phyloP scores from a whole-genome alignment of 2,797 vertebrate genomes.

The Ceyx erithaca region DNA sequence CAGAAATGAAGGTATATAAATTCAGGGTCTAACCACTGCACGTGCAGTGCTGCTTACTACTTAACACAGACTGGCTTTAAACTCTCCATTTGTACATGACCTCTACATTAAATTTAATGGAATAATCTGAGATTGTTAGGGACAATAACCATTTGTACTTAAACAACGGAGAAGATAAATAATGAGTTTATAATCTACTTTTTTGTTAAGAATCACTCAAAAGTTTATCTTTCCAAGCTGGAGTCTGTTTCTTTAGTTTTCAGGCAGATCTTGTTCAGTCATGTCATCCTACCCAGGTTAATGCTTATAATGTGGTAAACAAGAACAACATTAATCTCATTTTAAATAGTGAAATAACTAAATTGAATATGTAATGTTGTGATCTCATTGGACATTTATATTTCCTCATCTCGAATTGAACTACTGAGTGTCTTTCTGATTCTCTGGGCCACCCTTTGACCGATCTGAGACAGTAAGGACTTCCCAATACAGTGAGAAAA shows the following conservation, averaged over 20 bases:
- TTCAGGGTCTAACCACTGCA: not conserved
- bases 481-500: not conserved
- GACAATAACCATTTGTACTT: not conserved
- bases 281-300: not conserved
- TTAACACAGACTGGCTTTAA: not conserved
- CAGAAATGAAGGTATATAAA: not conserved
- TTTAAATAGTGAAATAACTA: not conserved
- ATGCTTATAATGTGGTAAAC: not conserved
- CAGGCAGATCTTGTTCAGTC: not conserved
- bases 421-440: not conserved
- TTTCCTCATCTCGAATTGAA: not conserved
- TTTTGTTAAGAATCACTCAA: not conserved
- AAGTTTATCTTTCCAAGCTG: not conserved
- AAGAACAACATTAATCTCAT: not conserved
- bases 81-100: not conserved
- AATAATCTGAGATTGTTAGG: not conserved
- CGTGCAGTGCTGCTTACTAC: accelerated
- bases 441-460: not conserved
- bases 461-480: accelerated
- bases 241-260: not conserved
- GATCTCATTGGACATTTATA: not conserved
- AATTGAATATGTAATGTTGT: not conserved
- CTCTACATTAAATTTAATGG: not conserved
- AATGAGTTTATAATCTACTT: not conserved
- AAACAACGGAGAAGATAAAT: not conserved